Base-by-base conservation (phyloP, 2,888 invertebrate genomes). In the Gasteruption jaculator region DNA sequence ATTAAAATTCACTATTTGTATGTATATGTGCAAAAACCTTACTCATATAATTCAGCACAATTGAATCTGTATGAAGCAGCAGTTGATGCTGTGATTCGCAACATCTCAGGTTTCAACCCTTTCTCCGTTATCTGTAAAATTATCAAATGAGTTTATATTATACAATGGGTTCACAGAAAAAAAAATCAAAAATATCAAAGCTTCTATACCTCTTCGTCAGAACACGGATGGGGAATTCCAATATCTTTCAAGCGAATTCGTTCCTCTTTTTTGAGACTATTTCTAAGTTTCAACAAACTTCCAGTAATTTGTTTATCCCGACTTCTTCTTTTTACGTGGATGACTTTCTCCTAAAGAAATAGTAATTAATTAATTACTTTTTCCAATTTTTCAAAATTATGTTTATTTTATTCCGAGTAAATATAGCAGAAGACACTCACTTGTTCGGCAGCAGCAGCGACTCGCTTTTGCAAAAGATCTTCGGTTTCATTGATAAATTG, bases 11-110 rank as follows among this genome's bases (percentile, higher is more conserved):
- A 15, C 12, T 4, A 26, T 20, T 22, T 18, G 22, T 35, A 37
- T 38, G 24, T n/a, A 36, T 14, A 38, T 30, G n/a, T n/a, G n/a
- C n/a, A n/a, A 10, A 26, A 21, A 24, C 8, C 49, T 53, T 40
- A 64, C 63, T 60, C 58, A 38, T 61, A 67, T 45, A 59, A 61
- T 32, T 70, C 61, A 20, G 54, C 43, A 18, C 61, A 60, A n/a
- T 50, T 55, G 49, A 74, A 73, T 41, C 53, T 58, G 45, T 71
- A 73, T 8, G 54, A 46, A 12, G 27, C 45, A 7, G 73, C 71
- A 49, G 68, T 71, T 11, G 55, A 46, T 24, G 71, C 55, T 21
- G 63, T 62, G 19, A 74, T 49, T 16, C 57, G 44, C n/a, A 67
- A 43, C 16, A 72, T 56, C 31, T 60, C 54, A 10, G 52, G 50